Conservation (phyloP, 1,140 invertebrate species). For the Trichonephila inaurata region DNA sequence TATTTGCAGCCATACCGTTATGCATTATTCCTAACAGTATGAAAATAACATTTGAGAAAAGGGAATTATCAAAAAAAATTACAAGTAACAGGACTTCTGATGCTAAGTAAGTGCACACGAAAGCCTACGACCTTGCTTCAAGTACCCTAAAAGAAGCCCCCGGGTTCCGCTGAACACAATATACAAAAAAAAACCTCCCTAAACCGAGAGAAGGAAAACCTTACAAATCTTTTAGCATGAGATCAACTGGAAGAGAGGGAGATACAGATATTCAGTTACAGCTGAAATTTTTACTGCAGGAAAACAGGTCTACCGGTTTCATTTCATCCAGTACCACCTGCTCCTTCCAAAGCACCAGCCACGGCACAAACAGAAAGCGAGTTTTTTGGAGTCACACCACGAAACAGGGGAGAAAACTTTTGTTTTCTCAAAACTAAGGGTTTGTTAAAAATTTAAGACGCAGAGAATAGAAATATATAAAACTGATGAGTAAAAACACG, state of each 20-base stretch:
- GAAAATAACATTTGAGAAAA: no score
- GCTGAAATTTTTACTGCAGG: conserved; percentile 48
- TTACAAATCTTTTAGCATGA: conserved; percentile 21
- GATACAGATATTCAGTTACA: conserved; percentile 53
- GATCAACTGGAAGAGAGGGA: conserved; percentile 10
- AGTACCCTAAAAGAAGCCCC: not conserved
- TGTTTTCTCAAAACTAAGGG: not conserved
- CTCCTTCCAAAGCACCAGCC: not conserved
- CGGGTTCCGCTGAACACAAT: not conserved
- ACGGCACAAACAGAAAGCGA: not conserved
- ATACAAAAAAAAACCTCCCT: not conserved
- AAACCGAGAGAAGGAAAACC: not conserved
- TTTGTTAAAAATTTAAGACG: not conserved
- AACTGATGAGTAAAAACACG: not conserved
- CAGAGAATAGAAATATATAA: not conserved
- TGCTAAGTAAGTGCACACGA: not conserved
- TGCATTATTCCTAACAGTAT: no score
- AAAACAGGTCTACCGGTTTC: conserved; percentile 46
- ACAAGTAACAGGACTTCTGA: no score
- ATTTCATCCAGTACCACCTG: conserved; percentile 35
- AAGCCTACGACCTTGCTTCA: not conserved
- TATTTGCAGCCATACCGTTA: no score
- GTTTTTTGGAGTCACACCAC: not conserved
- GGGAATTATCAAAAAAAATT: no score
- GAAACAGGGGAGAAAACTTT: not conserved